These are phyloP conservation scores for Bothrops jararaca DNA, from an alignment of 2,113 vertebrate species.

Conservation along the genomic window DNA sequence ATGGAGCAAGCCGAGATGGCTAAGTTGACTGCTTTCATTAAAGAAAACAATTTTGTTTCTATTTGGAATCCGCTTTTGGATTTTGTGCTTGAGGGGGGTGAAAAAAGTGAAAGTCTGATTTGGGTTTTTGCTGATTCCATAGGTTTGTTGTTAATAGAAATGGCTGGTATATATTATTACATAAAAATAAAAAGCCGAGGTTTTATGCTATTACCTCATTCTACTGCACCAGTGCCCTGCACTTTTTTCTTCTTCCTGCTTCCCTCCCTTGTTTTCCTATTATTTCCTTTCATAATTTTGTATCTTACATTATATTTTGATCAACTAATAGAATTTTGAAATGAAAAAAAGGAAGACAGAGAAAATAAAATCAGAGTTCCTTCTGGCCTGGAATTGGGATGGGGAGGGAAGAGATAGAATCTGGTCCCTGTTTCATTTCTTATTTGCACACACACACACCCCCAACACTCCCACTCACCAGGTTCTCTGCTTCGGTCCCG, in stretches of 20 bases:
- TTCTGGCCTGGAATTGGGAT: neutral
- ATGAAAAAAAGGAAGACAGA: no score
- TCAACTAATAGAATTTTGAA: neutral
- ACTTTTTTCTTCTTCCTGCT: no score
- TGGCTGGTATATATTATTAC: no score
- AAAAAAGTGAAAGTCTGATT: neutral
- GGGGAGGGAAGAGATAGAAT: no score
- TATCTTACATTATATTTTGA: no score
- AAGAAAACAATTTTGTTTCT: neutral
- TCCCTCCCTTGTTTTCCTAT: no score
- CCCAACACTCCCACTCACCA: conserved; percentile 50
- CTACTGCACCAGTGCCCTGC: no score
- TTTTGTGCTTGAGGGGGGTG: neutral
- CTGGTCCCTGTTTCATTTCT: neutral
- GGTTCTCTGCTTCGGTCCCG: conserved; percentile 78
- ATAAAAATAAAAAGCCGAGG: no score
- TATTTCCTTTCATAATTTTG: no score
- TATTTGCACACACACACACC: neutral
- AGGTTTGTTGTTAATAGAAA: no score
- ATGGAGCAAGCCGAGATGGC: neutral
- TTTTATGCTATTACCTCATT: no score
- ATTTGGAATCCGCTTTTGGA: neutral
- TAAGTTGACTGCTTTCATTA: neutral
- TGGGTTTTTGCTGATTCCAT: neutral
- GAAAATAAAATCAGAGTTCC: neutral